Conservation (phyloP, 2,888 invertebrate genomes). For the Nephrocerus scutellatus region DNA sequence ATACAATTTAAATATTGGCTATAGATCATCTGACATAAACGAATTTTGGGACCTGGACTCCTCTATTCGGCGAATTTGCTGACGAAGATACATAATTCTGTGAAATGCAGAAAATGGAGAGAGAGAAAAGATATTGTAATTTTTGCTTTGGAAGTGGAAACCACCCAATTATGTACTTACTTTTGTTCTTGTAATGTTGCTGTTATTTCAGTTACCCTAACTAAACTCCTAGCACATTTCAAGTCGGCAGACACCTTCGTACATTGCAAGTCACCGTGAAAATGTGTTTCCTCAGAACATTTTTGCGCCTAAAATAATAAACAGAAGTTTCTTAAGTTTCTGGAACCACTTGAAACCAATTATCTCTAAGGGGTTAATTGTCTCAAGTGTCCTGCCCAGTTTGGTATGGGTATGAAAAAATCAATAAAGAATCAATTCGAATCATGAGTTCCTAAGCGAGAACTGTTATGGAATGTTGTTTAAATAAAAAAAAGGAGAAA, state of each 20-base stretch:
- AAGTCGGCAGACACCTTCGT: slow-evolving; percentile 92
- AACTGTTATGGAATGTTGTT: no score
- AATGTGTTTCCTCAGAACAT: slow-evolving; percentile 85
- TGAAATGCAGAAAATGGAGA: slow-evolving; percentile 34
- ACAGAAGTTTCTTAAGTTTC: no score
- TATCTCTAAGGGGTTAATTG: no score
- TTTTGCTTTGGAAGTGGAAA: no score
- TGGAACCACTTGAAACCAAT: no score
- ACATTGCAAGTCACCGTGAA: slow-evolving; percentile 85
- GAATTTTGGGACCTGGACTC: slow-evolving; percentile 91
- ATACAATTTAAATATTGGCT: slow-evolving; percentile 42
- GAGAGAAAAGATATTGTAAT: no score
- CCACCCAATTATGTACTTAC: slow-evolving; percentile 50
- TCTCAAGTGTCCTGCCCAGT: no score
- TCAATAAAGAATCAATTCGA: no score
- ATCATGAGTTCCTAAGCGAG: no score
- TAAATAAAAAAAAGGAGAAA: no score
- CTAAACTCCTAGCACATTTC: slow-evolving; percentile 90
- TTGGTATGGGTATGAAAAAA: no score
- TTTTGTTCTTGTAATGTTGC: slow-evolving; percentile 97
- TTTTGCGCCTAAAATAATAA: slow-evolving; percentile 67
- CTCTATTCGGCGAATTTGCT: slow-evolving; percentile 87
- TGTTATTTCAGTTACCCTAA: slow-evolving; percentile 92
- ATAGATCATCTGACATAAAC: slow-evolving; percentile 84
- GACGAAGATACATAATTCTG: slow-evolving; percentile 89